Percentiles rank a stretch among this genome's conserved stretches.
Evolutionary conservation across 2,113 vertebrate species (phyloP).

Genomic region (Mormyrus iriodes): DNA sequence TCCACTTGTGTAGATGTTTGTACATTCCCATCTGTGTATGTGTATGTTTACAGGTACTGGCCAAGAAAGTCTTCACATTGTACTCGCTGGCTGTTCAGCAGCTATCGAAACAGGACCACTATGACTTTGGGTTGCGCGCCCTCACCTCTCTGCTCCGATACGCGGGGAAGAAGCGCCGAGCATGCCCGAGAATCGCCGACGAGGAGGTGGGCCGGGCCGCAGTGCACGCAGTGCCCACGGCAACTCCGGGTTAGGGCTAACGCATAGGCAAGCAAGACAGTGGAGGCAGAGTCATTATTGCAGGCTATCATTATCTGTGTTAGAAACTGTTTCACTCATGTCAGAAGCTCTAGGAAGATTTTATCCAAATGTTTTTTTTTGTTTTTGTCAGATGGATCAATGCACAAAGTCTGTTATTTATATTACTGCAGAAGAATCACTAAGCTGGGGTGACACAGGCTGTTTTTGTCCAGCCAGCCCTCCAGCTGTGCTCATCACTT

Average conservation of each 20-base stretch:
- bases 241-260: neutral
- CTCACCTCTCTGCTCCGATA: constrained; percentile 80
- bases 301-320: neutral
- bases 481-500: neutral
- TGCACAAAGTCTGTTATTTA: neutral
- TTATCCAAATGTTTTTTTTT: neutral
- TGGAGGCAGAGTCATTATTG: neutral
- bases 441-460: neutral
- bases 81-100: constrained; percentile 80
- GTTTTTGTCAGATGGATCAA: neutral
- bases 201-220: constrained; percentile 65
- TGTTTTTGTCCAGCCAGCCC: neutral
- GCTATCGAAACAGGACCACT: constrained; percentile 82
- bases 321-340: neutral
- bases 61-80: constrained; percentile 81
- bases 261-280: neutral
- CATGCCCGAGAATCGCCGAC: constrained; percentile 54
- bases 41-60: constrained; percentile 56
- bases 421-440: neutral
- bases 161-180: constrained; percentile 65
- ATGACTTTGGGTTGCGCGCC: constrained; percentile 80
- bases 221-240: neutral
- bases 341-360: neutral
- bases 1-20: neutral
- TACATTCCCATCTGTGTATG: constrained; percentile 1